Base-by-base conservation (phyloP, 2,797 vertebrate genomes). In the Oreonectes daqikongensis region DNA sequence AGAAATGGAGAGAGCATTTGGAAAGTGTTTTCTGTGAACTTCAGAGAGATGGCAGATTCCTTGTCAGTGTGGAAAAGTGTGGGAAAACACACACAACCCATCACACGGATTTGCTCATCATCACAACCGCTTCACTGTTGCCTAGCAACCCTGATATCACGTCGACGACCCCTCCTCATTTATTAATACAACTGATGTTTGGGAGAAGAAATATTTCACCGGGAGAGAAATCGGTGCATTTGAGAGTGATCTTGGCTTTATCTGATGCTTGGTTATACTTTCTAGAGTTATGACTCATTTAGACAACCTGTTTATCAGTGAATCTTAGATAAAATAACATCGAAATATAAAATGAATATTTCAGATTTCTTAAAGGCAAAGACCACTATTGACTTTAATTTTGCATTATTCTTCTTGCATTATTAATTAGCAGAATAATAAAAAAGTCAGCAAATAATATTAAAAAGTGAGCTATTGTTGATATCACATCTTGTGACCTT, bases 11-110 rank as follows among this genome's bases (percentile, higher is more conserved):
- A 4, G 40, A 11, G 40, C 40, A 42, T 1, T 10, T 14, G 40
- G 40, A 42, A 94, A 93, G 92, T 87, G 61, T 60, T 85, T 87
- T 88, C 86, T 84, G 67, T 87, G 90, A 88, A 87, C 87, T 91
- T 79, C 63, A 64, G 73, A 83, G n/a, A 86, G 86, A 75, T 79
- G 32, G 84, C 77, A 84, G 84, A 86, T 78, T 81, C 61, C 26
- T 22, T 18, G 69, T 77, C 14, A 57, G 83, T n/a, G n/a, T n/a
- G n/a, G n/a, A n/a, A n/a, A n/a, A n/a, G n/a, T n/a, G n/a, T n/a
- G n/a, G n/a, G n/a, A n/a, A n/a, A 79, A 66, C 67, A 30, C 26
- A 18, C 60, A 69, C 50, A 38, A 60, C 44, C 76, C 82, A 35
- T 68, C 69, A 81, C 69, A 74, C 53, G 26, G 65, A 80, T 10